Base-by-base conservation (phyloP, 2,113 vertebrate genomes). In the Eclectus roratus region DNA sequence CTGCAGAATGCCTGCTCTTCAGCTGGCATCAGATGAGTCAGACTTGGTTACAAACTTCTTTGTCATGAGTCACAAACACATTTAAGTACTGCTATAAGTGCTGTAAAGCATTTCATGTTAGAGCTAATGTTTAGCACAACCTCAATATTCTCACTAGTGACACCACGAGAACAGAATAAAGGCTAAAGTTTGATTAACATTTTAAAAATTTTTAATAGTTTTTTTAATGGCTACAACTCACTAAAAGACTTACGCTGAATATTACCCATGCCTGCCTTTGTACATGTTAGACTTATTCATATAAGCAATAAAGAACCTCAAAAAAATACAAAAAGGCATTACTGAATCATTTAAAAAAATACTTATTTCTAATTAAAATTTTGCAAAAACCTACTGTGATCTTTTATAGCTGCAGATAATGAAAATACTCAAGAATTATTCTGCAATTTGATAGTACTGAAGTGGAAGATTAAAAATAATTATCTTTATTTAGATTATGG, bases 391-490 rank as follows among this genome's bases (percentile, higher is more conserved):
- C 88, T 95, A 96, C 46, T 66, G 50, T 90, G 82, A 85, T 91
- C 50, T 95, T 93, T 77, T 49, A 91, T 24, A 93, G 66, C 46
- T 93, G 93, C 71, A 85, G 90, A 70, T 88, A 93, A 88, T 65
- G 81, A 96, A 93, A 96, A 96, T 93, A 95, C 29, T 78, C 52
- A 95, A 47, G 79, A 93, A 74, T 88, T 82, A 76, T 72, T 96
- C 88, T 90, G 94, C 39, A 89, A 76, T 85, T 94, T 89, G 87
- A 91, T 84, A 96, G 93, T 88, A 95, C 49, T 66, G 74, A 85
- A 69, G 49, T 82, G 78, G 66, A 92, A 85, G 80, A 68, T 92
- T 91, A 94, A 96, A 97, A 93, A 89, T 66, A 91, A 33, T 15
- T 1, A 41, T 80, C 90, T 39, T 78, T 65, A 56, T 33, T 85